These are phyloP conservation scores for Catocala sponsa DNA, from an alignment of 2,888 invertebrate genomes.

Conservation along the genomic window DNA sequence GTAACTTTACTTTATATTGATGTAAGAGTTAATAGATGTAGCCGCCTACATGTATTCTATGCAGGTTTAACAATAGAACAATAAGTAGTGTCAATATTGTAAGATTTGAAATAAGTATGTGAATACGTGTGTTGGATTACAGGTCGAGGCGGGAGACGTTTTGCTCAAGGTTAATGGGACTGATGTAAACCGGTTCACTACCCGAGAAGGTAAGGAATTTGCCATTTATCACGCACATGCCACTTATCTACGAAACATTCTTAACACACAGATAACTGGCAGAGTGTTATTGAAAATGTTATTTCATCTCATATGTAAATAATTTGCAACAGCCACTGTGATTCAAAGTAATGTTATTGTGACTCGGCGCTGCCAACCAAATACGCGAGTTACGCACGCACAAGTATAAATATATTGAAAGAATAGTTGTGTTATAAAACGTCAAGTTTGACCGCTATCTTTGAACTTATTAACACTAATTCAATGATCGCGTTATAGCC, in stretches of 20 bases:
- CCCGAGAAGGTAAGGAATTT: constrained; percentile 94
- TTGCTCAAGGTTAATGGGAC: constrained; percentile 97
- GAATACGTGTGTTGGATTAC: constrained; percentile 78
- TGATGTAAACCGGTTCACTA: constrained; percentile 96
- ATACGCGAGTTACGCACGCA: constrained; percentile 36
- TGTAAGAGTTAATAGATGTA: not conserved
- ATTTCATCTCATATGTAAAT: constrained; percentile 53
- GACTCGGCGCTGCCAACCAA: constrained; percentile 28
- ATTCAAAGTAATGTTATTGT: constrained; percentile 35
- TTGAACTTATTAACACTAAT: constrained; percentile 76
- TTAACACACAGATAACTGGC: constrained; percentile 56
- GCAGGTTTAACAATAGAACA: not conserved
- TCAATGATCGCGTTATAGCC: constrained; percentile 77
- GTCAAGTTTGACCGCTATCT: constrained; percentile 66
- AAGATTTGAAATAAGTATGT: constrained; percentile 58
- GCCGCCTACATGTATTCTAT: not conserved
- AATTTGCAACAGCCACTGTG: constrained; percentile 59
- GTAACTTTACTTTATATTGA: constrained; percentile 1
- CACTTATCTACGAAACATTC: constrained; percentile 65
- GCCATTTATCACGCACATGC: constrained; percentile 75
- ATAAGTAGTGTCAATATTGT: constrained; percentile 30
- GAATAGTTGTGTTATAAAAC: constrained; percentile 57
- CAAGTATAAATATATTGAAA: constrained; percentile 20
- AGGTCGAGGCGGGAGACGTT: constrained; percentile 98
- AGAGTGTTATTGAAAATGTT: constrained; percentile 52